Evolutionary conservation across 2,113 vertebrate species (phyloP), one percentile per base, ranked within the genome.

Genomic region (Sylvia atricapilla): DNA sequence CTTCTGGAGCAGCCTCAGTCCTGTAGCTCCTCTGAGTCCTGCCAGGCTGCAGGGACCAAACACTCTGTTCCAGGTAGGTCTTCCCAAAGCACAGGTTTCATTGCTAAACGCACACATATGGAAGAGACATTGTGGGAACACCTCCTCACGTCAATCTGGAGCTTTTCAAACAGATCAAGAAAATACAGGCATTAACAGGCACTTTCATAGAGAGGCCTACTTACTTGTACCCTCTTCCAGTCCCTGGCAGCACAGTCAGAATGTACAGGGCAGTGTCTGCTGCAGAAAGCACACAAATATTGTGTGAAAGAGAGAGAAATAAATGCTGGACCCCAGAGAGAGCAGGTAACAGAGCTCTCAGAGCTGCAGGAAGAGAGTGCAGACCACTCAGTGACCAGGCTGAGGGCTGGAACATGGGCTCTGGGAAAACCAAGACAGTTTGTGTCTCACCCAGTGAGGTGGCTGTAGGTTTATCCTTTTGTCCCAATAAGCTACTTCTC

Each of bases 1-100:
- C 84, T 99, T 99, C 98, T 99, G 99, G 99, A 99, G 99, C 98
- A 99, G 98, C 95, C 97, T 99, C 85, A 99, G 99, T 81, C 99
- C 99, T 17, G 98, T 99, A 12, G 98, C 98, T 91, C 99, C 99
- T 15, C 97, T 99, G 97, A 99, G 99, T 98, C 99, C 99, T 91
- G 99, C 98, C 98, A 98, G 99, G 97, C 98, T 99, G 97, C 99
- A 99, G 97, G 98, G 99, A 96, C 99, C 99, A 97, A 98, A 98
- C 92, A 99, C 98, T 79, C 97, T 99, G 82, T 99, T 99, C 94
- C 99, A 99, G 99, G 99, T 99, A 96, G 95, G 98, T 94, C 90
- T 80, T 76, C 67, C 17, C 70, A 73, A 9, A 16, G 44, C 31
- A 49, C 28, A 7, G 23, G 41, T 92, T 77, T 75, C 24, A 14